Percentiles rank a stretch among this genome's conserved stretches.
Evolutionary conservation across 2,113 vertebrate species (phyloP).

Genomic region (Setophaga petechia): DNA sequence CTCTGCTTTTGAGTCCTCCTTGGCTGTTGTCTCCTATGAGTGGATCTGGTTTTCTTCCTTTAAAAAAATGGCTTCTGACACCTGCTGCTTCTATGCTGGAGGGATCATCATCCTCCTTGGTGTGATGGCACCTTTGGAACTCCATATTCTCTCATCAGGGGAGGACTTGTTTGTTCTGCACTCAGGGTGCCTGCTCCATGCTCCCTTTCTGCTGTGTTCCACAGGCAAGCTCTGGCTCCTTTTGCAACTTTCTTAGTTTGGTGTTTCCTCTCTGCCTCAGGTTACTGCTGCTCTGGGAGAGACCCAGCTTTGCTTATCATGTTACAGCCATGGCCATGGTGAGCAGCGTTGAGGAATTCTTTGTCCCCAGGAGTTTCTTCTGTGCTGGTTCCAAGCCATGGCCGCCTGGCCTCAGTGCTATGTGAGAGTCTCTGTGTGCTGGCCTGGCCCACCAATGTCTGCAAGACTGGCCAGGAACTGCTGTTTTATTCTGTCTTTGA

Average conservation of each 20-base stretch:
- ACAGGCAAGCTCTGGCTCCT: background rate
- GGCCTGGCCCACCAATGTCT: background rate
- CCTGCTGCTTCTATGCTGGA: background rate
- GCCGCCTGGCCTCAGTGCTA: background rate
- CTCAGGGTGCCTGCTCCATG: background rate
- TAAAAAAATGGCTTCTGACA: background rate
- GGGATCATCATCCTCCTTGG: background rate
- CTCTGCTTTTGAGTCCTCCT: background rate
- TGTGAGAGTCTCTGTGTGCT: fast-evolving
- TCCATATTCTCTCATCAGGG: fast-evolving
- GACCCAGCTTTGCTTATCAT: background rate
- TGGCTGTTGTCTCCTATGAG: background rate
- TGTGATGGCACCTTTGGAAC: background rate
- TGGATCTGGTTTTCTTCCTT: background rate
- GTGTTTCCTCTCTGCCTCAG: background rate
- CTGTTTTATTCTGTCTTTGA: background rate
- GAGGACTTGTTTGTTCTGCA: background rate
- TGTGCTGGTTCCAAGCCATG: background rate
- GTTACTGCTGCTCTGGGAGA: background rate
- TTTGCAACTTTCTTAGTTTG: background rate
- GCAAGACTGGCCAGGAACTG: background rate
- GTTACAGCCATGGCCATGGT: background rate
- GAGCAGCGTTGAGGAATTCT: background rate
- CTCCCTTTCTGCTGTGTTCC: background rate
- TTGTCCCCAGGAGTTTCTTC: background rate